Conservation (phyloP, 2,797 vertebrate genomes). For the Oophaga sylvatica region DNA sequence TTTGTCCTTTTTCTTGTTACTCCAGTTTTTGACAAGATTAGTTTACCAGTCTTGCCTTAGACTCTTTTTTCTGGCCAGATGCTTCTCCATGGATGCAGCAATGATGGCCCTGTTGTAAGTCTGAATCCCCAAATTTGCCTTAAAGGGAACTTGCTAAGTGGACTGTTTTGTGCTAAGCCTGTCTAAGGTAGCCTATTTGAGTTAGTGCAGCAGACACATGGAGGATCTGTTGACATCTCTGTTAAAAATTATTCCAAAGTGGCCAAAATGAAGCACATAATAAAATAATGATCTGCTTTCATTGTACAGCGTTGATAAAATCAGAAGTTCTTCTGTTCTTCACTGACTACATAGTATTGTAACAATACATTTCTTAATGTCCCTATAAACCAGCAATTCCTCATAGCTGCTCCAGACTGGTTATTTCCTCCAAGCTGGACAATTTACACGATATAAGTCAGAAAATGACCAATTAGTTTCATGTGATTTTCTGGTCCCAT, state of each 20-base stretch:
- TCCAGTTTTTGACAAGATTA: no score
- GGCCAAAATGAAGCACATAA: neutral
- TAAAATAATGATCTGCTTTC: neutral
- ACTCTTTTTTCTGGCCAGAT: no score
- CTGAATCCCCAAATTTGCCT: no score
- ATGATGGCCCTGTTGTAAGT: no score
- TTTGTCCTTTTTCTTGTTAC: no score
- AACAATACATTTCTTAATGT: neutral
- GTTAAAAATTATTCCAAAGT: neutral
- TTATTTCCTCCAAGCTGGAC: neutral
- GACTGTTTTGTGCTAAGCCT: no score
- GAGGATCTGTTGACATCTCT: neutral
- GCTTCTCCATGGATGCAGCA: no score
- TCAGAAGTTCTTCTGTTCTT: neutral
- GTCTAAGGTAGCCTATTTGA: no score
- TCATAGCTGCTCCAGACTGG: no score
- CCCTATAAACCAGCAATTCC: neutral
- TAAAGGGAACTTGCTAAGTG: no score
- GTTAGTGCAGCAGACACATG: neutral
- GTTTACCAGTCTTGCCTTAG: no score
- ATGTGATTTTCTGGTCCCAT: conserved; percentile 1
- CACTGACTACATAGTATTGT: neutral
- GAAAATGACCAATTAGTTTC: conserved; percentile 28
- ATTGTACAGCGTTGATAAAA: neutral
- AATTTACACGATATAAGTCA: conserved; percentile 16